Percentiles rank a stretch among this genome's conserved stretches.
phyloP scores from a whole-genome alignment of 1,140 invertebrate genomes.

The Drosophila jambulina region DNA sequence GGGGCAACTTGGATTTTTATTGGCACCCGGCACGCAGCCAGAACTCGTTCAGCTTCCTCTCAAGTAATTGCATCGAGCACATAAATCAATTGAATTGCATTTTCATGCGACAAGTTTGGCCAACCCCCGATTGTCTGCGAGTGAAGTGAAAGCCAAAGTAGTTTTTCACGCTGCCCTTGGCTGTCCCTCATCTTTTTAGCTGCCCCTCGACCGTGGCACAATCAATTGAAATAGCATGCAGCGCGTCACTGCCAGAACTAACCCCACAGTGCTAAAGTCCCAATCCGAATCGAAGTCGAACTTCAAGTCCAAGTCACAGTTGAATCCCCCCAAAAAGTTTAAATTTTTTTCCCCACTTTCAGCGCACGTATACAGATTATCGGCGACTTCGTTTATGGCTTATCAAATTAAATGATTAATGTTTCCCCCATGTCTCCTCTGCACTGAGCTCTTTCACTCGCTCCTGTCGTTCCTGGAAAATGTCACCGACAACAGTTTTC shows the following conservation, averaged over 20 bases:
- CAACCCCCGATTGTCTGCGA: conserved; percentile 58
- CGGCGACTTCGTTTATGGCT: conserved; percentile 73
- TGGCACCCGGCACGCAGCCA: conserved; percentile 72
- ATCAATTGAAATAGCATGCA: conserved; percentile 80
- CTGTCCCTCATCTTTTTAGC: conserved; percentile 68
- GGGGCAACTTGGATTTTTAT: conserved; percentile 75
- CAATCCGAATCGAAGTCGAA: background rate
- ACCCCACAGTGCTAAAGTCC: conserved; percentile 26
- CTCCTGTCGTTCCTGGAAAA: conserved; percentile 43
- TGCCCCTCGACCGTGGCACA: conserved; percentile 62
- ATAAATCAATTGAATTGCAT: conserved; percentile 84
- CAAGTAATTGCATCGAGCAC: conserved; percentile 80
- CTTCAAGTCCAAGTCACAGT: background rate
- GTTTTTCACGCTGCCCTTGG: conserved; percentile 52
- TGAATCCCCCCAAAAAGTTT: background rate
- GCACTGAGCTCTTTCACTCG: background rate
- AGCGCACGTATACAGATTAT: conserved; percentile 69
- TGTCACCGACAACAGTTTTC: conserved; percentile 72
- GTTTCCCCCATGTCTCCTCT: conserved; percentile 39
- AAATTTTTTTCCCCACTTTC: conserved; percentile 5
- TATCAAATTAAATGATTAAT: conserved; percentile 84
- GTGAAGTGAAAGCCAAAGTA: conserved; percentile 74
- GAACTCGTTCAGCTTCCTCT: conserved; percentile 48
- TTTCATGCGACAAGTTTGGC: conserved; percentile 82
- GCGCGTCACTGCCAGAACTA: conserved; percentile 55